These are phyloP conservation scores for Holothuria leucospilota DNA, from an alignment of 53 echinoderm and acorn worm genomes.

Conservation along the genomic window DNA sequence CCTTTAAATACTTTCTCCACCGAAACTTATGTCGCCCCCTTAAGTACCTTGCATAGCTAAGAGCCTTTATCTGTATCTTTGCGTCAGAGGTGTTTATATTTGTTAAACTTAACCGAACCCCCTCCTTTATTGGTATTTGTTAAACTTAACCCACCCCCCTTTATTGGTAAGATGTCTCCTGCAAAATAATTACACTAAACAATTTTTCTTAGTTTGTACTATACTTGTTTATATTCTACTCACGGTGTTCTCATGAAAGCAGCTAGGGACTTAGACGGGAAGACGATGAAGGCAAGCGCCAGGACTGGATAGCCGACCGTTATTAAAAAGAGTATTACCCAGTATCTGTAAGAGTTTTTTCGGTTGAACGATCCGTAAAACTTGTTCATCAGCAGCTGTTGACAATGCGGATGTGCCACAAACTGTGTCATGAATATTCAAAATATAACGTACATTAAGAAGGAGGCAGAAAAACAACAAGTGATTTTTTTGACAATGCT, in stretches of 20 bases:
- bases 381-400: conserved; percentile 93
- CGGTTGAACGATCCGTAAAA: conserved; percentile 83
- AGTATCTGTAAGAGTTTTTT: conserved; percentile 67
- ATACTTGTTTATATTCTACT: conserved; percentile 36
- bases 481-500: too few relatives aligned
- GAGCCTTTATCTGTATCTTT: too few relatives aligned
- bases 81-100: too few relatives aligned
- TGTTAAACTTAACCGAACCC: too few relatives aligned
- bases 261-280: conserved; percentile 61
- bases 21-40: too few relatives aligned
- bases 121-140: neutral
- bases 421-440: conserved; percentile 60
- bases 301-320: conserved; percentile 83
- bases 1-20: too few relatives aligned
- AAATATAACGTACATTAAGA: neutral
- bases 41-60: too few relatives aligned
- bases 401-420: conserved; percentile 96
- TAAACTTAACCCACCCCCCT: neutral
- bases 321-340: conserved; percentile 71
- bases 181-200: too few relatives aligned
- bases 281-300: conserved; percentile 76
- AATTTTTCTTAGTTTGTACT: too few relatives aligned
- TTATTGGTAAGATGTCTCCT: too few relatives aligned
- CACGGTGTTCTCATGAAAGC: conserved; percentile 89
- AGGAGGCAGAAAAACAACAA: too few relatives aligned